Percentiles rank a stretch among this genome's conserved stretches.
phyloP scores from a whole-genome alignment of 2,797 vertebrate species.

The Anableps anableps region DNA sequence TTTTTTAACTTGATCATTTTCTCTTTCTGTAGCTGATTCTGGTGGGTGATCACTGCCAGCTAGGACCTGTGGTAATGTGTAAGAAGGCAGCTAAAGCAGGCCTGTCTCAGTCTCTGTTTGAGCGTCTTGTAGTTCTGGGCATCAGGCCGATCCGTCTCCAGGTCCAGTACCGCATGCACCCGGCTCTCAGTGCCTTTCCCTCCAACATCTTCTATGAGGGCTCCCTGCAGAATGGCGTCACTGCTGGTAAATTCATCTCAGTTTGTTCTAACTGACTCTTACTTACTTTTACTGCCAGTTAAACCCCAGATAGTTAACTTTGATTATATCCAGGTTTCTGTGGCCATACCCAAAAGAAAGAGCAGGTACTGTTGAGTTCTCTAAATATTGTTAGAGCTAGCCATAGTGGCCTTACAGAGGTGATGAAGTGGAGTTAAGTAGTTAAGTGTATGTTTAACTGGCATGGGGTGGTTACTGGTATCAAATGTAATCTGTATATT shows the following conservation, averaged over 20 bases:
- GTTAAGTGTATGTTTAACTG: too few species aligned
- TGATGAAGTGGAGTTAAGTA: too few species aligned
- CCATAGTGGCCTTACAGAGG: too few species aligned
- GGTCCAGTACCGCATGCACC: conserved; percentile 99
- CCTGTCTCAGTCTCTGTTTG: conserved; percentile 95
- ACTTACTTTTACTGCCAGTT: not conserved
- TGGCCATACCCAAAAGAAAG: too few species aligned
- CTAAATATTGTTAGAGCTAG: too few species aligned
- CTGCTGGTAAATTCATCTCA: conserved; percentile 81
- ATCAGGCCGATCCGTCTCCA: conserved; percentile 97
- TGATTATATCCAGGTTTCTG: too few species aligned
- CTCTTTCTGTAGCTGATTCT: conserved; percentile 87
- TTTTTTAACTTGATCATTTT: conserved; percentile 1
- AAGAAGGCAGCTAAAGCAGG: conserved; percentile 98
- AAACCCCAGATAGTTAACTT: too few species aligned
- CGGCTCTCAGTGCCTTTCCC: conserved; percentile 97
- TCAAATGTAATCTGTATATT: too few species aligned
- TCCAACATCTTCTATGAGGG: conserved; percentile 99
- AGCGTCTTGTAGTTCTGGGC: conserved; percentile 94
- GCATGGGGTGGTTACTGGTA: too few species aligned
- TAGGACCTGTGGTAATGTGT: conserved; percentile 98
- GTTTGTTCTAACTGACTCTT: not conserved
- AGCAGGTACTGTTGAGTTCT: too few species aligned
- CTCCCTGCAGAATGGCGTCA: conserved; percentile 96
- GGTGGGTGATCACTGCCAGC: conserved; percentile 98